Conservation (phyloP, 2,888 invertebrate genomes). For the Rhopalosiphum nymphaeae region DNA sequence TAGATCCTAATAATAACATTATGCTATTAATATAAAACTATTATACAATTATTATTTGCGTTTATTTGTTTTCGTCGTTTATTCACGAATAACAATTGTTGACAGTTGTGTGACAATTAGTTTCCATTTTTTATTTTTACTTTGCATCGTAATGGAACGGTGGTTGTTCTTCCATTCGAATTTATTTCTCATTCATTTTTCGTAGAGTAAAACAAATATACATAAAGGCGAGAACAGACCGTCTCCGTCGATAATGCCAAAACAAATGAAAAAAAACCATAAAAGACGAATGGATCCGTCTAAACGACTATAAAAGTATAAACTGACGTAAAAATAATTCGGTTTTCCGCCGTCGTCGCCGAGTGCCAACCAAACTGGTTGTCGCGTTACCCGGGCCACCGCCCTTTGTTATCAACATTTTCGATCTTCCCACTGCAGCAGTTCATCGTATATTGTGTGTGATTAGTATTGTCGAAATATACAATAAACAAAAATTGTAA, state of each 20-base stretch:
- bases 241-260: background rate
- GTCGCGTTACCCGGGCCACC: background rate
- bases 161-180: background rate
- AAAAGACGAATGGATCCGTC: background rate
- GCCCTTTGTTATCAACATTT: background rate
- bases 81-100: background rate
- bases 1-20: background rate
- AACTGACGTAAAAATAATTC: background rate
- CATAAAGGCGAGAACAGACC: background rate
- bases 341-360: background rate
- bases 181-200: background rate
- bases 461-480: background rate
- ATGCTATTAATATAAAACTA: background rate
- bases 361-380: background rate
- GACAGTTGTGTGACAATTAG: background rate
- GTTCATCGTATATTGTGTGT: background rate
- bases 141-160: too few species aligned
- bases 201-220: background rate
- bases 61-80: background rate
- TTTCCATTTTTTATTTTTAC: background rate
- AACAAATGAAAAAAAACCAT: background rate
- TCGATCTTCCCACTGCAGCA: background rate
- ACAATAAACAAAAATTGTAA: background rate
- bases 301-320: background rate
- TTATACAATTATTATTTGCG: background rate